phyloP scores from a whole-genome alignment of 2,113 vertebrate species.

The Macroglossus sobrinus region DNA sequence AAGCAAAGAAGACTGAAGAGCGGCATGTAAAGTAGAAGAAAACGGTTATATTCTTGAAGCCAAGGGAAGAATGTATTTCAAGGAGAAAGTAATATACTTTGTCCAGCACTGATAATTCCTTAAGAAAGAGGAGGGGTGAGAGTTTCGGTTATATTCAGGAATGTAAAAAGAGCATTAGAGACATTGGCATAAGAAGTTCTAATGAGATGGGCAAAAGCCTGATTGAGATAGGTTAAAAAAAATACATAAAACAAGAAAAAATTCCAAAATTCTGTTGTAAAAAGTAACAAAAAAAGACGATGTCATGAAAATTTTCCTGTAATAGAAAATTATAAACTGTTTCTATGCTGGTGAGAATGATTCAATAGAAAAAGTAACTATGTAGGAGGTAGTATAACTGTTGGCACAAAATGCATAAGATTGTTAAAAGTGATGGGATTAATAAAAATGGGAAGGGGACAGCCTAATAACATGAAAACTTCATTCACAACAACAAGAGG shows the following conservation, averaged over 20 bases:
- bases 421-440: background rate
- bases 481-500: background rate
- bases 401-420: background rate
- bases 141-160: background rate
- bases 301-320: background rate
- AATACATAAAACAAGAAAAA: background rate
- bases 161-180: background rate
- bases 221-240: background rate
- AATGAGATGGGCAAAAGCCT: background rate
- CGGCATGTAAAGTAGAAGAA: background rate
- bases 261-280: background rate
- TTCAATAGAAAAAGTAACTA: background rate
- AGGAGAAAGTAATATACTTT: background rate
- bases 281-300: background rate
- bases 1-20: background rate
- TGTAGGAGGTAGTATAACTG: background rate
- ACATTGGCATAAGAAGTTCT: background rate
- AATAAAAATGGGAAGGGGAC: background rate
- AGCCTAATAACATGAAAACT: background rate
- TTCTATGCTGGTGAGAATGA: background rate
- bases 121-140: background rate
- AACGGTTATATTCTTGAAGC: background rate
- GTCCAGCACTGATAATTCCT: background rate
- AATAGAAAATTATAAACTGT: background rate
- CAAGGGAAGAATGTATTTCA: background rate